Conservation (phyloP, 2,888 invertebrate genomes). For the Acronicta aceris region DNA sequence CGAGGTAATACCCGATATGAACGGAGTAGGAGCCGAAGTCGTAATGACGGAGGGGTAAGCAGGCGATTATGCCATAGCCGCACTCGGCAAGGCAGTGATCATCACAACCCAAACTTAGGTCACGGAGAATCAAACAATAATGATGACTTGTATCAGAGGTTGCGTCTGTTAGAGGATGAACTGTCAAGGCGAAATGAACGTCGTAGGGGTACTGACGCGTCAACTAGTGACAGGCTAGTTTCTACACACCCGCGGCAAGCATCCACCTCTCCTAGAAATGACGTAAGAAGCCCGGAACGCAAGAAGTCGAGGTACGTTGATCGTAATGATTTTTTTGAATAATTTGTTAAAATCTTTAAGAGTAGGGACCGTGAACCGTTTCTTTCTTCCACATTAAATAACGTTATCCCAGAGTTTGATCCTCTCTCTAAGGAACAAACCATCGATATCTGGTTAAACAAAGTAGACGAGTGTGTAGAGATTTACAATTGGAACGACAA, state of each 20-base stretch:
- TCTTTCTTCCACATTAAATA: conserved; percentile 4
- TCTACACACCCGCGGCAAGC: not conserved
- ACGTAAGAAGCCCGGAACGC: conserved; percentile 1
- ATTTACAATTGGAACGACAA: conserved; percentile 5
- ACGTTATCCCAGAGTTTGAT: conserved; percentile 12
- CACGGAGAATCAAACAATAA: not conserved
- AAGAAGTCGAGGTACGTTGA: conserved; percentile 1
- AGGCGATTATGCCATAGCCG: not conserved
- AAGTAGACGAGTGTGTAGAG: conserved; percentile 7
- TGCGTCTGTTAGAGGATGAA: conserved; percentile 1
- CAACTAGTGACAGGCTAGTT: not conserved
- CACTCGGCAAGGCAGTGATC: not conserved
- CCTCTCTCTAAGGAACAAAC: conserved; percentile 14
- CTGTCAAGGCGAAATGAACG: conserved; percentile 4
- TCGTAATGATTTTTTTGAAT: conserved; percentile 8
- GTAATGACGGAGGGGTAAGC: not conserved
- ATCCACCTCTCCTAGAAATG: conserved; percentile 2
- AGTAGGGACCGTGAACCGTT: conserved; percentile 3
- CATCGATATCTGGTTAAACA: conserved; percentile 15
- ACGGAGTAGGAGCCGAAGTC: conserved; percentile 1
- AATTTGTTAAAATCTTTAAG: conserved; percentile 8
- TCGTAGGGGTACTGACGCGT: not conserved
- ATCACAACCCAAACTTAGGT: not conserved
- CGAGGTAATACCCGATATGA: not conserved
- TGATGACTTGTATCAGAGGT: not conserved